Conservation (phyloP, 2,888 invertebrate species). For the Agonopterix alstromeriana region DNA sequence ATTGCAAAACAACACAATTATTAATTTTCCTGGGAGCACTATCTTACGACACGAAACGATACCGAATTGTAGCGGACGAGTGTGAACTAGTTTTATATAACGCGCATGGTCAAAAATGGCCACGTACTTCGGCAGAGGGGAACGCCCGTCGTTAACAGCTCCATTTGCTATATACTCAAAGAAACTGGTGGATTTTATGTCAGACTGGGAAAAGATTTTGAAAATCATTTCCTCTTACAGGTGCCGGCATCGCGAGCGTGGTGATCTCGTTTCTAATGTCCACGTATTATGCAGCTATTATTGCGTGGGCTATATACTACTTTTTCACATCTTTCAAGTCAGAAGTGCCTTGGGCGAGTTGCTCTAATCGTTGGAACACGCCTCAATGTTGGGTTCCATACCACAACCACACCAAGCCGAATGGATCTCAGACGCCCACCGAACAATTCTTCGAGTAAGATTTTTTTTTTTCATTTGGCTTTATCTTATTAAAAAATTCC, state of each 20-base stretch:
- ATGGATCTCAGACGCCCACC: conserved; percentile 87
- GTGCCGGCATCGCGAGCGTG: conserved; percentile 94
- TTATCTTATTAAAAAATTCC: background rate
- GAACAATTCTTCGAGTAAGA: conserved; percentile 95
- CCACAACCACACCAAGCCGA: conserved; percentile 81
- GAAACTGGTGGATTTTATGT: no score
- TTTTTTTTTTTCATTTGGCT: conserved; percentile 7
- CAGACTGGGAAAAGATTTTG: no score
- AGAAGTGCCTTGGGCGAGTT: conserved; percentile 93
- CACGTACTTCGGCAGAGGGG: no score
- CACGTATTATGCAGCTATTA: conserved; percentile 96
- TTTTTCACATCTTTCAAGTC: conserved; percentile 93
- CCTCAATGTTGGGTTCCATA: conserved; percentile 87
- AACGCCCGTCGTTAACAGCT: no score
- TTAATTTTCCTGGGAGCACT: no score
- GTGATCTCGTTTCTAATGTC: conserved; percentile 96
- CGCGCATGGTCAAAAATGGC: no score
- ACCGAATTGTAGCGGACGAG: no score
- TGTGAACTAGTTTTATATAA: no score
- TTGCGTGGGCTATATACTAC: conserved; percentile 95
- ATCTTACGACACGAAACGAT: no score
- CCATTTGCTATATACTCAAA: no score
- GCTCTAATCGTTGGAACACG: conserved; percentile 92
- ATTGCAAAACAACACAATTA: no score
- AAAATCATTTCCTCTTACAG: conserved; percentile 68